Evolutionary conservation across 2,888 invertebrate genomes (phyloP), one percentile per base, ranked within the genome.

Genomic region (Mythimna lalbum): DNA sequence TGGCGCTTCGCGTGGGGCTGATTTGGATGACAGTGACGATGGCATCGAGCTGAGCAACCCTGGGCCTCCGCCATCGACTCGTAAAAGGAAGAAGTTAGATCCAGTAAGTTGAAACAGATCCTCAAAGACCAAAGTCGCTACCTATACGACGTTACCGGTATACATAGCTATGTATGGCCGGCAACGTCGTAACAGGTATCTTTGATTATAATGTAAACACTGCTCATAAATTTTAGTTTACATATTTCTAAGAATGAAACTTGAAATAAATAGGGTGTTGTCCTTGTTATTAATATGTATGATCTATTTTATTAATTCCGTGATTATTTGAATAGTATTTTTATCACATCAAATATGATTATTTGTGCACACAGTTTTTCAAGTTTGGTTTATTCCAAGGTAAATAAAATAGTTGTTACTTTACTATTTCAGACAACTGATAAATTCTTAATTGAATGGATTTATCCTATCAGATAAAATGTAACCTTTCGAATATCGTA

Each of bases 41-140:
- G 93, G 95, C 31, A 95, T 96, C 66, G 96, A 97, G 69, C 80
- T 96, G 81, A 90, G 94, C 88, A 91, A 95, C 83, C 93, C 95
- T 81, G 92, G 96, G 69, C 93, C 95, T 63, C 93, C 96, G 81
- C 89, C 96, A 84, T 90, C 96, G 55, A 92, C 96, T 4, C 96
- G 97, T 77, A 97, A 98, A 87, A 97, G 97, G 87, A 97, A 97
- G 93, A 97, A 97, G 90, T 93, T 97, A 72, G 98, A 98, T 91
- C 98, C 98, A 81, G 98, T 98, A 96, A 96, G 82, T 81, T 36
- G n/a, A 27, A 5, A 33, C 59, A 17, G 23, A 33, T 17, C 60
- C 0, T 10, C 31, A 19, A 59, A 31, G 0, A n/a, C 4, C 23
- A 19, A 59, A 31, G 0, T 19, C 4, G n/a, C 14, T 6, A n/a